Conservation (phyloP, 2,797 vertebrate species). For the Malurus leucopterus region DNA sequence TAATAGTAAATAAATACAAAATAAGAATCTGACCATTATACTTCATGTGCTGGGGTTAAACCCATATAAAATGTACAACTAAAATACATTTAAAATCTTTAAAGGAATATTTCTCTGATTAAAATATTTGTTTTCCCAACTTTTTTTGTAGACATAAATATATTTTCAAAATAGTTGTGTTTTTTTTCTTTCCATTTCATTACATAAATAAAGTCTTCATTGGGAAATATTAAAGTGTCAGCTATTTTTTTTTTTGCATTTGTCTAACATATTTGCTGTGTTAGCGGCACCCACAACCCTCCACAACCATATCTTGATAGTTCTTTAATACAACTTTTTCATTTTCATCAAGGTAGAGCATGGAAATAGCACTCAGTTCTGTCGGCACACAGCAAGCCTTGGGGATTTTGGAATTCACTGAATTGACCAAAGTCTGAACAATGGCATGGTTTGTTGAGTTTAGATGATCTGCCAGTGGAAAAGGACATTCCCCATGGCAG, state of each 20-base stretch:
- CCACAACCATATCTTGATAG: conserved; percentile 99
- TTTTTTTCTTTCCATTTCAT: conserved; percentile 83
- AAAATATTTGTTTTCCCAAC: conserved; percentile 99
- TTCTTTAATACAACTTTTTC: conserved; percentile 98
- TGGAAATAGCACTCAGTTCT: conserved; percentile 95
- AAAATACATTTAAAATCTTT: conserved; percentile 97
- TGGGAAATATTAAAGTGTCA: conserved; percentile 94
- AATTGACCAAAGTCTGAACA: conserved; percentile 98
- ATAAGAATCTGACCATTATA: conserved; percentile 99
- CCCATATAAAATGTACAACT: conserved; percentile 99
- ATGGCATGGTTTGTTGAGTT: conserved; percentile 99
- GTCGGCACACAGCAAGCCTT: conserved; percentile 97
- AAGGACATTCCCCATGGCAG: conserved; percentile 97
- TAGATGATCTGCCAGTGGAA: conserved; percentile 94
- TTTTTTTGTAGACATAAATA: conserved; percentile 97
- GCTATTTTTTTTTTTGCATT: conserved; percentile 54
- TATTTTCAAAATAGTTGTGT: conserved; percentile 95
- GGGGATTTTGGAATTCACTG: conserved; percentile 96
- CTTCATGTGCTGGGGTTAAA: conserved; percentile 99
- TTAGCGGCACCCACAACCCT: conserved; percentile 96
- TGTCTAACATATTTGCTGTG: conserved; percentile 70
- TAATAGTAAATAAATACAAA: conserved; percentile 99
- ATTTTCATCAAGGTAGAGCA: conserved; percentile 97
- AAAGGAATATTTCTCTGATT: conserved; percentile 97
- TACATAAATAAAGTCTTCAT: conserved; percentile 99